Conservation (phyloP, 2,888 invertebrate species). For the Chaetogeoica ovagalla region DNA sequence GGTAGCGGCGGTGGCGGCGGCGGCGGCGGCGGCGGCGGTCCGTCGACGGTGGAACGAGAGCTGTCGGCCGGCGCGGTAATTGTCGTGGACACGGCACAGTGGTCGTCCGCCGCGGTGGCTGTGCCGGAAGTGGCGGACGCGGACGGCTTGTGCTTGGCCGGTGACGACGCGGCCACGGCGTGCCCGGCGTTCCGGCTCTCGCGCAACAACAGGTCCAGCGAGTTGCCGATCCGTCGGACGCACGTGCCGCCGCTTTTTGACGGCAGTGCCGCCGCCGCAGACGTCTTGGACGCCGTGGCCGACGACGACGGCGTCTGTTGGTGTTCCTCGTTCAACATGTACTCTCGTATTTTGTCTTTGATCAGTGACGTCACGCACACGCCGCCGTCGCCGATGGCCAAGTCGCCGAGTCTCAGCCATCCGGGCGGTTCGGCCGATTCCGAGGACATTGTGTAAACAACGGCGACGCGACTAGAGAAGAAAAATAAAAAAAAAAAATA, state of each 20-base stretch:
- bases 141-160: slow-evolving; percentile 3
- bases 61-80: slow-evolving; percentile 12
- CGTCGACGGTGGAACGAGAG: neutral
- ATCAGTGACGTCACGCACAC: slow-evolving; percentile 55
- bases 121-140: neutral
- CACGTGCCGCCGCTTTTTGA: slow-evolving; percentile 35
- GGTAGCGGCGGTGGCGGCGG: neutral
- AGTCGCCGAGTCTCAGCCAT: slow-evolving; percentile 38
- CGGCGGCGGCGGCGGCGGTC: neutral
- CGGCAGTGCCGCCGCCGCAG: neutral
- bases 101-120: neutral
- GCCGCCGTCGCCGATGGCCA: slow-evolving; percentile 47
- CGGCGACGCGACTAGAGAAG: too few relatives aligned
- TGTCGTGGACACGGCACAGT: neutral
- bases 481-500: too few relatives aligned
- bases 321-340: slow-evolving; percentile 55
- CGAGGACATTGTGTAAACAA: slow-evolving; percentile 7
- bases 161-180: slow-evolving; percentile 43
- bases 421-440: slow-evolving; percentile 38
- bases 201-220: slow-evolving; percentile 52
- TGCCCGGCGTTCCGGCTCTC: slow-evolving; percentile 52
- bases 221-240: slow-evolving; percentile 54
- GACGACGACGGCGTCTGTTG: slow-evolving; percentile 26
- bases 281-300: neutral
- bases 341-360: slow-evolving; percentile 55